Evolutionary conservation across 2,888 invertebrate genomes (phyloP), one percentile per base, ranked within the genome.

Genomic region (Miltochrista miniata): DNA sequence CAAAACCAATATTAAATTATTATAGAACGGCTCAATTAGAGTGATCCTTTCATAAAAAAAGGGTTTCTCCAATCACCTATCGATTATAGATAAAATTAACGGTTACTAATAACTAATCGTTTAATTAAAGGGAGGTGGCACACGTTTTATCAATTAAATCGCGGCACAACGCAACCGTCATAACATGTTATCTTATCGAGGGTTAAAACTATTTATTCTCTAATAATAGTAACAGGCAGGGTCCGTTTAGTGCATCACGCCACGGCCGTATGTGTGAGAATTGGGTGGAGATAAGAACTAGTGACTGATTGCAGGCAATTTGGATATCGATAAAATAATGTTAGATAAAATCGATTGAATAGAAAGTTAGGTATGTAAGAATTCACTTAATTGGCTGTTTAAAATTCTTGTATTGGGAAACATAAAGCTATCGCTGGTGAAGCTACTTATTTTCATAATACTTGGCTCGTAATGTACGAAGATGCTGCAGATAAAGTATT

Each of bases 171-270:
- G 59, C 50, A 58, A 56, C 57, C 55, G 64, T 72, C 67, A 71
- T 72, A 73, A 70, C 30, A 38, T 30, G 37, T 75, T 80, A 84
- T 86, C 86, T 87, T 85, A 87, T 85, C 85, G 57, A 42, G 48
- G 48, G 64, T 72, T 78, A 73, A 69, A 74, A 68, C 72, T 71
- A 76, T 73, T 79, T 71, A 76, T 73, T 79, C 58, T 64, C 63
- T 72, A n/a, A 75, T 79, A 77, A 80, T 74, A 80, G 10, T 31
- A 5, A 31, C 11, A 31, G 72, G 62, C 59, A 72, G 75, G 70
- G 68, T 64, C 57, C 72, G 70, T 74, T 66, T 64, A 70, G 69
- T 61, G 74, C 76, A 79, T 79, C 78, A 76, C 73, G 72, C 51
- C 64, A 56, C 45, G 65, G 68, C 70, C 66, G 62, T 69, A 68